Evolutionary conservation across 1,140 invertebrate species (phyloP), one percentile per base, ranked within the genome.

Genomic region (Ptiloglossa arizonensis): DNA sequence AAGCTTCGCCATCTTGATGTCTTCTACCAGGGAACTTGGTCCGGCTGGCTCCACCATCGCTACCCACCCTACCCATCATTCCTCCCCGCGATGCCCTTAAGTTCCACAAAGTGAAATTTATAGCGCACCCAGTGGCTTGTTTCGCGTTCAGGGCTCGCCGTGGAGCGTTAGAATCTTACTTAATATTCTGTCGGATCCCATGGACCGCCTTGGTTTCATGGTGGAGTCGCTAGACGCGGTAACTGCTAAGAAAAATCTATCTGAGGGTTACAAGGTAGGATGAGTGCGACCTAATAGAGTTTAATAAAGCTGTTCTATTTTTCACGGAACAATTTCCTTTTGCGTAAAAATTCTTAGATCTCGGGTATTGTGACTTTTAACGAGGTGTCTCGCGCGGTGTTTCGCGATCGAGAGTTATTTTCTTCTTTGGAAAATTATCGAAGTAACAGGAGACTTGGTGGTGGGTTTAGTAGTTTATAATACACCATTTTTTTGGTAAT

Each of bases 61-160:
- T 75, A 72, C 67, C 56, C n/a, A n/a, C n/a, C n/a, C n/a, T n/a
- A n/a, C 56, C 54, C 62, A 57, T 71, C 54, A 63, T 75, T 54
- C 57, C 76, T 52, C 19, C 56, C 1, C 24, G 13, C 4, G 41
- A 24, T 52, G n/a, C 80, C 73, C 85, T 89, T 88, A 83, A 90
- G 87, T 88, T 89, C 63, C 77, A 84, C 83, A 89, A 90, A 90
- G 88, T 91, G 89, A 91, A 91, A 91, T 91, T 91, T 90, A 88
- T 88, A 89, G 82, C 71, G 69, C 78, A 60, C 80, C 76, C 87
- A 76, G 88, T 88, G 85, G 79, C 80, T 85, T 74, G 81, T 87
- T 83, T 71, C 70, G 48, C 64, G 80, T 71, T 71, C 72, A 75
- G 13, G 68, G 50, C 44, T 81, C 72, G 69, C 73, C 79, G 68